Evolutionary conservation across 2,888 invertebrate genomes (phyloP), one percentile per base, ranked within the genome.

Genomic region (Gymnocheta viridis): DNA sequence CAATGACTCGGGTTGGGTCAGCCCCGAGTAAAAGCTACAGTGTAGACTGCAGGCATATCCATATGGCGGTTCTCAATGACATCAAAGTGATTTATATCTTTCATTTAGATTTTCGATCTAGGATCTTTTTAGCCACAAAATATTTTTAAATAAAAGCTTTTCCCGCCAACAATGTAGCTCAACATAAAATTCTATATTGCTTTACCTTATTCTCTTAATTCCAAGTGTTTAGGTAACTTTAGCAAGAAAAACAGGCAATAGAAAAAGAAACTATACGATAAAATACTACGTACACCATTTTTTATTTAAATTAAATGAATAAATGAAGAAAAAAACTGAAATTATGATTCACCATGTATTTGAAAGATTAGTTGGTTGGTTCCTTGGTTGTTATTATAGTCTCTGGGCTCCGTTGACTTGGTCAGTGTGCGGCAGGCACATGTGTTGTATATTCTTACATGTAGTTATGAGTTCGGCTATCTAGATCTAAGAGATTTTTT

Each of bases 261-360:
- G 19, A 27, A 41, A 54, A 24, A 41, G 5, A 78, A 29, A 78
- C 60, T 44, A 41, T 41, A 78, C 60, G 29, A 54, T 70, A 70
- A 54, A 47, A 54, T 24, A 29, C 19, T 19, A n/a, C 19, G 19
- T 27, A 66, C 44, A 58, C 76, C 49, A 47, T 47, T 72, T 69
- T 82, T 69, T 41, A 78, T 78, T 82, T 49, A 82, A 82, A 73
- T 82, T 73, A 79, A 82, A 74, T 79, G 69, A 64, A 54, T 38
- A 66, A 76, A 76, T 70, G 38, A 12, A 72, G 9, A 29, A 47
- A 14, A 58, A 72, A 49, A 78, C 24, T 27, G 41, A 77, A 83
- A 79, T 62, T 83, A 83, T 83, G 74, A 79, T 79, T 69, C 82
- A 74, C 22, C 35, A 29, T 60, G 67, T 60, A 67, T 35, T 66